phyloP scores from a whole-genome alignment of 53 echinoderm and acorn worm species.

The Mesocentrotus franciscanus region DNA sequence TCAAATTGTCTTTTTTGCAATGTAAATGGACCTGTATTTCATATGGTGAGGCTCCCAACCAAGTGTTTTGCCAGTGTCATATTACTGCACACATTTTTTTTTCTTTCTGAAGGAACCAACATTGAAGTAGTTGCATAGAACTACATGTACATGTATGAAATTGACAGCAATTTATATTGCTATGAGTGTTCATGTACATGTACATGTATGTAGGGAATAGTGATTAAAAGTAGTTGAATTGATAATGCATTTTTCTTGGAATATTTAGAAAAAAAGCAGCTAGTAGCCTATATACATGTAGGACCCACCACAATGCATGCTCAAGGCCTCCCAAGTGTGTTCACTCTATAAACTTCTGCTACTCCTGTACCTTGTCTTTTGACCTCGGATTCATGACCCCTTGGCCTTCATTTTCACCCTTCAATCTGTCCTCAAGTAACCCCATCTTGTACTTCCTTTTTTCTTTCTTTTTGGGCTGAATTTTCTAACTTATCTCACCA shows the following conservation, averaged over 20 bases:
- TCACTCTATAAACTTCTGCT: constrained; percentile 13
- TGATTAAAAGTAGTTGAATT: no score
- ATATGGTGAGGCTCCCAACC: not conserved
- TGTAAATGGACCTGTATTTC: no score
- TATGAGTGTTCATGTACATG: not conserved
- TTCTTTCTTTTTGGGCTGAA: not conserved
- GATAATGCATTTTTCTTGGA: no score
- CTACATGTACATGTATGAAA: not conserved
- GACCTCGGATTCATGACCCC: constrained; percentile 27
- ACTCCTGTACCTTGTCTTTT: not conserved
- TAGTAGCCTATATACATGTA: not conserved
- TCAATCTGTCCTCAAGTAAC: constrained; percentile 49
- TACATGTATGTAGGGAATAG: not conserved
- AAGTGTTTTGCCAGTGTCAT: constrained; percentile 24
- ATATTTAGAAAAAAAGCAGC: not conserved
- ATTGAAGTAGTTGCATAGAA: not conserved
- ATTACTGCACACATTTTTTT: not conserved
- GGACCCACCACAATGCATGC: constrained; percentile 45
- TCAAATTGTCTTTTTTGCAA: no score
- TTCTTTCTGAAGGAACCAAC: not conserved
- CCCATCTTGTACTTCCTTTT: not conserved
- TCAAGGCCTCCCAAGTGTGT: constrained; percentile 55
- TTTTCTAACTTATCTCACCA: not conserved
- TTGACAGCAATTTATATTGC: not conserved
- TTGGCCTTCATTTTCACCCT: constrained; percentile 35